A percentile compares a stretch with the other conserved stretches of the same genome.
phyloP scores from a whole-genome alignment of 2,797 vertebrate genomes.

The Eidolon dupreanum region DNA sequence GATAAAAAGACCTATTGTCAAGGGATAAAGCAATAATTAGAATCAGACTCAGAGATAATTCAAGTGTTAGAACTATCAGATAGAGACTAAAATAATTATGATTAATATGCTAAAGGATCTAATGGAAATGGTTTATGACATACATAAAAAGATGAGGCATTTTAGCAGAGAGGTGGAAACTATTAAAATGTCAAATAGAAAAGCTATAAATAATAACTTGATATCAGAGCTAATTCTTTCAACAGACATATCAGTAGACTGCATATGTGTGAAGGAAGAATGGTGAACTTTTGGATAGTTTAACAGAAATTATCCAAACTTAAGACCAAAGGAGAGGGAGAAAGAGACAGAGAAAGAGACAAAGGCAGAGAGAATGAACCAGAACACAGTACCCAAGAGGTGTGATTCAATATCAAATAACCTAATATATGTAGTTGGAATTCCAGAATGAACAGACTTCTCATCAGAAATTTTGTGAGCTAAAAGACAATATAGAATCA shows the following conservation, averaged over 20 bases:
- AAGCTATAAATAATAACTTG: background rate
- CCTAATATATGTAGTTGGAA: background rate
- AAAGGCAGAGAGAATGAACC: background rate
- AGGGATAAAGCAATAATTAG: background rate
- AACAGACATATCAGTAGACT: background rate
- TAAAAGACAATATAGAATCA: background rate
- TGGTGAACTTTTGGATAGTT: background rate
- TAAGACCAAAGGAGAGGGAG: background rate
- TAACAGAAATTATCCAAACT: background rate
- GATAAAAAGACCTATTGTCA: background rate
- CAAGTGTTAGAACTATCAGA: background rate
- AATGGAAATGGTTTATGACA: background rate
- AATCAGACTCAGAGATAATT: background rate
- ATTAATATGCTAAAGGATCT: background rate
- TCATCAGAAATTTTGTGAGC: background rate
- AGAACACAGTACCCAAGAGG: background rate
- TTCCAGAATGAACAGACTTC: background rate
- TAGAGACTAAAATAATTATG: background rate
- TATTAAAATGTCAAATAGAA: background rate
- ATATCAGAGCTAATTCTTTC: conserved; percentile 7
- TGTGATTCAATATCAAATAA: background rate
- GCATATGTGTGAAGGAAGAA: background rate
- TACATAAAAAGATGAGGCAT: background rate
- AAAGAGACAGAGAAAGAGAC: fast-evolving
- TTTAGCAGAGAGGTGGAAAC: background rate